Conservation (phyloP, 2,113 vertebrate genomes). For the Anseranas semipalmata region DNA sequence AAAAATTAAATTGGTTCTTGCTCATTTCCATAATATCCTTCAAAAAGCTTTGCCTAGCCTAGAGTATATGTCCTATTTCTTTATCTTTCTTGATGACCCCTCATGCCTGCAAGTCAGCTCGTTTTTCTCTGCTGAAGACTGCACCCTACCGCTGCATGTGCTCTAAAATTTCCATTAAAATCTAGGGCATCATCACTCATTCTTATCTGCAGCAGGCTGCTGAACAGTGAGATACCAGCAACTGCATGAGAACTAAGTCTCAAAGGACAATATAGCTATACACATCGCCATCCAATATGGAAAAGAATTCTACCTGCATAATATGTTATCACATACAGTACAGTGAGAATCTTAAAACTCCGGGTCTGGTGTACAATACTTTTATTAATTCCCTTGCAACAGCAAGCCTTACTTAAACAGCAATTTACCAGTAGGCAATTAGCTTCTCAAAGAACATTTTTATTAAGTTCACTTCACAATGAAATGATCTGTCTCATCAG, state of each 20-base stretch:
- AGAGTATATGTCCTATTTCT: conserved; percentile 72
- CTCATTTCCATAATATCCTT: conserved; percentile 79
- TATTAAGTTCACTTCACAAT: conserved; percentile 70
- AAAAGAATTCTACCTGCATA: conserved; percentile 63
- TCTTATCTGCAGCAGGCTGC: conserved; percentile 81
- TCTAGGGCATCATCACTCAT: conserved; percentile 83
- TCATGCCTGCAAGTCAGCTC: conserved; percentile 79
- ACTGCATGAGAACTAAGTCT: conserved; percentile 70
- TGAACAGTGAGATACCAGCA: conserved; percentile 65
- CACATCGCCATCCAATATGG: conserved; percentile 47
- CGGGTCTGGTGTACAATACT: not conserved
- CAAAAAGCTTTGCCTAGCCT: conserved; percentile 66
- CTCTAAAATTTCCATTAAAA: conserved; percentile 83
- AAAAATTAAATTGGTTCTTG: conserved; percentile 79
- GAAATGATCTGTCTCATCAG: conserved; percentile 57
- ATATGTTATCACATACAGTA: conserved; percentile 25
- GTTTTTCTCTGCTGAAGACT: conserved; percentile 82
- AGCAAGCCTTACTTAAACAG: conserved; percentile 74
- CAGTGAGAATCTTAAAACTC: conserved; percentile 54
- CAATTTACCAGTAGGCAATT: conserved; percentile 75
- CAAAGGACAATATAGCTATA: conserved; percentile 71
- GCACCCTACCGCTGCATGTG: conserved; percentile 70
- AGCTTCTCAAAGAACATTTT: conserved; percentile 73
- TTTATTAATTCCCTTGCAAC: conserved; percentile 53
- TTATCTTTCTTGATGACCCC: conserved; percentile 83